These are phyloP conservation scores for Palythoa heliodiscus DNA, from an alignment of 92 coral and sea anemone genomes.

Conservation along the genomic window DNA sequence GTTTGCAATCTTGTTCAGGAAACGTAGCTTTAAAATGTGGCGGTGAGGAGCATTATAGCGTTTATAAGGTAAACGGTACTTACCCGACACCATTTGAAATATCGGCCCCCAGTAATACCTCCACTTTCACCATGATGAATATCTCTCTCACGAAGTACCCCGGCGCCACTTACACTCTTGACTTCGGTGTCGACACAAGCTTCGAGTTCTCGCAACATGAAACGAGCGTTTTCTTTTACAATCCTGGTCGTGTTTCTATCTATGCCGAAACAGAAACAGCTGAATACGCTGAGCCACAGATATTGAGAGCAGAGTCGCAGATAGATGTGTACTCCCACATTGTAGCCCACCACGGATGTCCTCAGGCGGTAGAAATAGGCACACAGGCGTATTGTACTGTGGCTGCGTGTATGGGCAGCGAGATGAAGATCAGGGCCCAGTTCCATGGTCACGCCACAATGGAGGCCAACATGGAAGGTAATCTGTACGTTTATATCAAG, in stretches of 20 bases:
- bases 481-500: not conserved
- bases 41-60: constrained; percentile 61
- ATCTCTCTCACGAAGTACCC: constrained; percentile 52
- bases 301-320: constrained; percentile 33
- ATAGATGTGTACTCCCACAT: constrained; percentile 51
- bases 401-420: constrained; percentile 55
- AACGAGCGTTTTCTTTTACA: constrained; percentile 22
- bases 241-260: constrained; percentile 10
- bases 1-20: constrained; percentile 77
- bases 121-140: constrained; percentile 51
- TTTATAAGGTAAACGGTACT: constrained; percentile 64
- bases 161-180: constrained; percentile 51
- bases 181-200: constrained; percentile 67
- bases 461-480: constrained; percentile 67
- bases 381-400: constrained; percentile 54
- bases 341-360: constrained; percentile 62
- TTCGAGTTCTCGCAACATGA: constrained; percentile 17
- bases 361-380: constrained; percentile 60
- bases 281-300: constrained; percentile 29
- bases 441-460: constrained; percentile 55
- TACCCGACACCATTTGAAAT: constrained; percentile 53
- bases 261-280: constrained; percentile 26
- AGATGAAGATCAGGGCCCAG: constrained; percentile 55
- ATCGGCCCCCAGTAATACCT: constrained; percentile 54
- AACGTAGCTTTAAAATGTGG: constrained; percentile 76